Evolutionary conservation across 2,888 invertebrate genomes (phyloP).

Genomic region (Chrysolina haemoptera): DNA sequence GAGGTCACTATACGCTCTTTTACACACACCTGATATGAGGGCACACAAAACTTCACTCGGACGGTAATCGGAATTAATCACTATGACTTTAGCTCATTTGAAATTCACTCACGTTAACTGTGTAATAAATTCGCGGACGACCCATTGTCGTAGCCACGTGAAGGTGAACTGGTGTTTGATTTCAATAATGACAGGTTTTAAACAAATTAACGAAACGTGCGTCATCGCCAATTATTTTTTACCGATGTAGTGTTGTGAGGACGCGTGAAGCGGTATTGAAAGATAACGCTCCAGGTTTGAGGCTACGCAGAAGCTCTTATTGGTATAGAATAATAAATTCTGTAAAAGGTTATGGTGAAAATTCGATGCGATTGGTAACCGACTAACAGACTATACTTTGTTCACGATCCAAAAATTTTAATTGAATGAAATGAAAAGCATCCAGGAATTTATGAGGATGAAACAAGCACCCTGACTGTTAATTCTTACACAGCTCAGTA

Average conservation of each 20-base stretch:
- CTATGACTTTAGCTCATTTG: background rate
- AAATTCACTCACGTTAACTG: constrained; percentile 6
- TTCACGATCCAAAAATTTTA: too few relatives aligned
- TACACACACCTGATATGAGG: background rate
- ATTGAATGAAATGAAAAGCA: too few relatives aligned
- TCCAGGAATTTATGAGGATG: too few relatives aligned
- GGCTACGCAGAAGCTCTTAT: too few relatives aligned
- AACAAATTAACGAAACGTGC: constrained; percentile 13
- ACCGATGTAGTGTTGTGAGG: background rate
- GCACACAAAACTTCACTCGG: background rate
- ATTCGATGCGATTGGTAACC: too few relatives aligned
- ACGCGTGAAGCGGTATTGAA: background rate
- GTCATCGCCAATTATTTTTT: constrained; percentile 15
- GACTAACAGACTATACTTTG: too few relatives aligned
- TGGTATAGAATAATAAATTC: too few relatives aligned
- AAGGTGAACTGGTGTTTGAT: constrained; percentile 26
- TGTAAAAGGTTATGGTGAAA: too few relatives aligned
- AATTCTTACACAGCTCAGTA: too few relatives aligned
- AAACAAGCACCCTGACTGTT: too few relatives aligned
- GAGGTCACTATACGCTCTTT: background rate
- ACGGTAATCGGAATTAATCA: background rate
- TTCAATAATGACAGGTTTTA: constrained; percentile 5
- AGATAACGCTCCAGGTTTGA: background rate
- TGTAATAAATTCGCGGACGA: constrained; percentile 2
- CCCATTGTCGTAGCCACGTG: constrained; percentile 16